These are phyloP conservation scores for Quiscalus mexicanus DNA, from an alignment of 2,113 vertebrate species.

Conservation along the genomic window DNA sequence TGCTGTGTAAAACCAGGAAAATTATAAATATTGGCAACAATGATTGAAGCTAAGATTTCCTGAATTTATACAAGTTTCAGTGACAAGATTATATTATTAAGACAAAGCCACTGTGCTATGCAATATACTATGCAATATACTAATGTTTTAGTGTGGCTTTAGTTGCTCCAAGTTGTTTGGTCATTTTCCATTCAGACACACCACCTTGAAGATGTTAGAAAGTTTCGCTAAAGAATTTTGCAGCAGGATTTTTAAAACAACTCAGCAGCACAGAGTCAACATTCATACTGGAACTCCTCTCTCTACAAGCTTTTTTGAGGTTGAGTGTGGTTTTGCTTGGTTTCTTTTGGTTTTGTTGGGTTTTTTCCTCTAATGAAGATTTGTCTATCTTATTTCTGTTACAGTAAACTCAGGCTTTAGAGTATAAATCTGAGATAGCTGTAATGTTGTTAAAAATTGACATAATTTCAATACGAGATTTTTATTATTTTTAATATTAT, in stretches of 20 bases:
- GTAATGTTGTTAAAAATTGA: background rate
- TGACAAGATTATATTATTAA: background rate
- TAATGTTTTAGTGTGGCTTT: background rate
- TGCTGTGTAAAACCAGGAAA: background rate
- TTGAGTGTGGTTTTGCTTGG: background rate
- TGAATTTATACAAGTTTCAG: background rate
- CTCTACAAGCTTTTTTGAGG: accelerated
- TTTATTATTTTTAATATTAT: no score
- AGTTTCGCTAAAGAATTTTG: background rate
- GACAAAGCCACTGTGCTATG: background rate
- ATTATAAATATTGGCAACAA: background rate
- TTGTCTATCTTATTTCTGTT: background rate
- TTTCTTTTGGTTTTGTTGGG: background rate
- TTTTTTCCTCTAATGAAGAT: background rate
- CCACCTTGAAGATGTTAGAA: accelerated
- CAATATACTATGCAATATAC: background rate
- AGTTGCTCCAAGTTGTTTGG: background rate
- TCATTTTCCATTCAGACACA: background rate
- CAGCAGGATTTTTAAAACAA: background rate
- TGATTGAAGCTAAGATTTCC: background rate
- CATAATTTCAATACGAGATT: background rate
- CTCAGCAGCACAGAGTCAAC: background rate
- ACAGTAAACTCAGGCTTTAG: background rate
- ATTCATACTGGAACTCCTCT: background rate
- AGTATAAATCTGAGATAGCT: background rate